phyloP scores from a whole-genome alignment of 2,113 vertebrate genomes.

The Nyctibius bracteatus region DNA sequence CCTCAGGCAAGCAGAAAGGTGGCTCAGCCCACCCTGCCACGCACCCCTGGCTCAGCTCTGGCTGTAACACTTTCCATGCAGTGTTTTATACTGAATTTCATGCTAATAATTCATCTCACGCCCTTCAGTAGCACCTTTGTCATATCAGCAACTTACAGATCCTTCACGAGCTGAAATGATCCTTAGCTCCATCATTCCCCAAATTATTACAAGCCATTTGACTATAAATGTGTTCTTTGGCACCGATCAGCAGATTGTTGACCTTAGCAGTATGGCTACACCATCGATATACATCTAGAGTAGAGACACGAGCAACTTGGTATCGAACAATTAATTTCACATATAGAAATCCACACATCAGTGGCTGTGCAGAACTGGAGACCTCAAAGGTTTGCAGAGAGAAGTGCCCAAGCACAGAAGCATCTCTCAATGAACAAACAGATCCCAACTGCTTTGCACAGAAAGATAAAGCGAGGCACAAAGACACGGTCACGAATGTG shows the following conservation, averaged over 20 bases:
- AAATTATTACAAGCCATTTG: slow-evolving; percentile 43
- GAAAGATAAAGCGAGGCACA: not conserved
- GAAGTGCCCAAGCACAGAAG: not conserved
- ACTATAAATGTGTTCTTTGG: slow-evolving; percentile 51
- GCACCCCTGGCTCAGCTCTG: not conserved
- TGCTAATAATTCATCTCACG: not conserved
- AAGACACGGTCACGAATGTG: not conserved
- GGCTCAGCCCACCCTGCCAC: not conserved
- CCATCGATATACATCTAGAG: not conserved
- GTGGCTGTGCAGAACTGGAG: not conserved
- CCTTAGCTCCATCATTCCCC: not conserved
- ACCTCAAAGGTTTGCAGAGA: not conserved
- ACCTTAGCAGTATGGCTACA: not conserved
- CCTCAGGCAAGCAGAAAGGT: not conserved
- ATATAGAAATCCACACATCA: not conserved
- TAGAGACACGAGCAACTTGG: not conserved
- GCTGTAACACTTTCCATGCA: not conserved
- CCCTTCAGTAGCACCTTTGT: not conserved
- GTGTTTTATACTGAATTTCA: not conserved
- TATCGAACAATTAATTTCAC: not conserved
- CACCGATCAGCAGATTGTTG: not conserved
- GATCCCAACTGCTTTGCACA: not conserved
- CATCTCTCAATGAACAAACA: rapidly evolving
- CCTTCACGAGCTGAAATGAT: slow-evolving; percentile 1
- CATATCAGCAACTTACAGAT: not conserved